A percentile compares a stretch with the other conserved stretches of the same genome.
Conservation (phyloP, 1,140 invertebrate species). For the Nixonia krombeini region DNA sequence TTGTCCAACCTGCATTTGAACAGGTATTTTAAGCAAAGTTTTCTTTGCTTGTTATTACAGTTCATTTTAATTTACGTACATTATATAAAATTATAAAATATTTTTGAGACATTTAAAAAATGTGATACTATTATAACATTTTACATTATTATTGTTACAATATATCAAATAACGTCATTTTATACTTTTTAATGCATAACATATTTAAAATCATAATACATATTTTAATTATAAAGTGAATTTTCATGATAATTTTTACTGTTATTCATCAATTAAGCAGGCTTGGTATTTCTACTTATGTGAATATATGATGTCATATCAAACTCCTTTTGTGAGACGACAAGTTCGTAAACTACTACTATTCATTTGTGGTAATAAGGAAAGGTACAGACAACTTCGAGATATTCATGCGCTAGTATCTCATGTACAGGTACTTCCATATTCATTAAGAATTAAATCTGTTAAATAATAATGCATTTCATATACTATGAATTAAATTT, state of each 20-base stretch:
- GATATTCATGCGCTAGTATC: conserved; percentile 92
- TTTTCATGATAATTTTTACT: not conserved
- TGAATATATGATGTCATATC: conserved; percentile 96
- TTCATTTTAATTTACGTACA: conserved; percentile 4
- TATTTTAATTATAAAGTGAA: not conserved
- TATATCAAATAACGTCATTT: not conserved
- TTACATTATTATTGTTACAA: too few relatives aligned
- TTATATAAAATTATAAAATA: conserved; percentile 3
- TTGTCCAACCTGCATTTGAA: conserved; percentile 73
- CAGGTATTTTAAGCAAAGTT: conserved; percentile 54
- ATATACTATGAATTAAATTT: not conserved
- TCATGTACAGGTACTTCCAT: conserved; percentile 78
- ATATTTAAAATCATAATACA: not conserved
- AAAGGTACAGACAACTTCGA: conserved; percentile 93
- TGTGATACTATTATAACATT: too few relatives aligned
- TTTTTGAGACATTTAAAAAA: too few relatives aligned
- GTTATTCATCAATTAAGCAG: conserved; percentile 40
- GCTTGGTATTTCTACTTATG: conserved; percentile 88
- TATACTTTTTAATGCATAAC: not conserved
- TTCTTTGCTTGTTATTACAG: conserved; percentile 23
- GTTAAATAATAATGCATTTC: too few relatives aligned
- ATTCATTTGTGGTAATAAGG: conserved; percentile 95
- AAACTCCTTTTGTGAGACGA: conserved; percentile 82
- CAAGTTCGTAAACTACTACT: conserved; percentile 92
- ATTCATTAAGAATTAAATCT: conserved; percentile 1